Conservation (phyloP, 2,797 vertebrate species). For the Enteromius radiatus region DNA sequence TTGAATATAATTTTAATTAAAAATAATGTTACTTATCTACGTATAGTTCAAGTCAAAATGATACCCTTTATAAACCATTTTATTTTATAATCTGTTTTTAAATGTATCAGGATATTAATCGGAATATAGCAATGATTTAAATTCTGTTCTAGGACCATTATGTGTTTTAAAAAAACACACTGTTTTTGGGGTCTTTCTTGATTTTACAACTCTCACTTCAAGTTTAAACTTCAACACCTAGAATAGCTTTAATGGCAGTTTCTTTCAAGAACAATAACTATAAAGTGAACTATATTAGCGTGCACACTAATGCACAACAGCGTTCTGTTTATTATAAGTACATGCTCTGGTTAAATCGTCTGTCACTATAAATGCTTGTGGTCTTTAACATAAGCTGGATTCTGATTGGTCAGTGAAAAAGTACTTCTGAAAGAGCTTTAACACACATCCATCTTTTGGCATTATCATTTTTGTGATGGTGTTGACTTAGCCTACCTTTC, state of each 20-base stretch:
- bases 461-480: not conserved
- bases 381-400: not conserved
- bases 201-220: not conserved
- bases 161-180: not conserved
- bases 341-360: not conserved
- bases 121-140: not conserved
- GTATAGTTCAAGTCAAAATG: not conserved
- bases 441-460: not conserved
- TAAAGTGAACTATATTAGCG: not conserved
- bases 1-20: not conserved
- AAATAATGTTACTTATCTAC: not conserved
- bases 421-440: not conserved
- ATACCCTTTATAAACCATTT: not conserved
- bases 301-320: not conserved
- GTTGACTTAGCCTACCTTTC: not conserved
- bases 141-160: not conserved
- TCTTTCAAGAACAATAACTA: not conserved
- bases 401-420: constrained; percentile 6
- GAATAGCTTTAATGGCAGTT: not conserved
- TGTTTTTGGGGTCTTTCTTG: not conserved
- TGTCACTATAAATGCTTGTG: not conserved
- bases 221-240: not conserved
- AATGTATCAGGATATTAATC: not conserved
- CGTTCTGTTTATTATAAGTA: not conserved
- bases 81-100: not conserved